phyloP scores from a whole-genome alignment of 2,113 vertebrate species.

The Balaeniceps rex region DNA sequence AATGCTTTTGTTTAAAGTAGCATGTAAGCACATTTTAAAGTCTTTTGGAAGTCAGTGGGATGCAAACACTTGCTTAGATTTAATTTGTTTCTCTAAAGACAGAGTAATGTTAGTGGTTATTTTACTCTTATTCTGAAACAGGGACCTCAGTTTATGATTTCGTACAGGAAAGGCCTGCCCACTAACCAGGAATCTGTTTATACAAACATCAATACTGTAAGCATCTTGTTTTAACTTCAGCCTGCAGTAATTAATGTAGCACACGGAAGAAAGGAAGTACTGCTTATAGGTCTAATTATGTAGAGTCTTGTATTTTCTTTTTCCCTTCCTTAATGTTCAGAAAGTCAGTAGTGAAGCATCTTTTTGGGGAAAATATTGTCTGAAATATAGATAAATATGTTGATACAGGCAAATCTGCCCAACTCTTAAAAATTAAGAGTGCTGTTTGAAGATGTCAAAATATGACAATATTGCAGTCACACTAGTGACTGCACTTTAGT shows the following conservation, averaged over 20 bases:
- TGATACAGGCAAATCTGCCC: not conserved
- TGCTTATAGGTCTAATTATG: not conserved
- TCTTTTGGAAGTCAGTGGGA: not conserved
- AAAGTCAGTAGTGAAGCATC: not conserved
- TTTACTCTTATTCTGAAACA: not conserved
- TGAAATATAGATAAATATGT: not conserved
- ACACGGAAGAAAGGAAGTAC: not conserved
- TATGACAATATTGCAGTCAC: not conserved
- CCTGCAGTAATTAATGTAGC: not conserved
- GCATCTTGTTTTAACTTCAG: not conserved
- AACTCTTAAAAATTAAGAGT: not conserved
- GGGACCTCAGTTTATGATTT: not conserved
- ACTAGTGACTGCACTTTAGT: not conserved
- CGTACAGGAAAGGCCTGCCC: not conserved
- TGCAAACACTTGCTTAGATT: not conserved
- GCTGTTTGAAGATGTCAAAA: not conserved
- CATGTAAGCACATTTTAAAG: not conserved
- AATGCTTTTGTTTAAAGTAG: not conserved
- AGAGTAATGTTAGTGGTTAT: rapidly evolving
- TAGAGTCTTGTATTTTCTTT: not conserved
- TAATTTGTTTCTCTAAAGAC: not conserved
- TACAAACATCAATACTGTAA: not conserved
- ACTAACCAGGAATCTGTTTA: not conserved
- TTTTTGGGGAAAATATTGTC: not conserved
- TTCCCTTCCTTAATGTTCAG: not conserved